Evolutionary conservation across 2,113 vertebrate genomes (phyloP).

Genomic region (Pimephales promelas): DNA sequence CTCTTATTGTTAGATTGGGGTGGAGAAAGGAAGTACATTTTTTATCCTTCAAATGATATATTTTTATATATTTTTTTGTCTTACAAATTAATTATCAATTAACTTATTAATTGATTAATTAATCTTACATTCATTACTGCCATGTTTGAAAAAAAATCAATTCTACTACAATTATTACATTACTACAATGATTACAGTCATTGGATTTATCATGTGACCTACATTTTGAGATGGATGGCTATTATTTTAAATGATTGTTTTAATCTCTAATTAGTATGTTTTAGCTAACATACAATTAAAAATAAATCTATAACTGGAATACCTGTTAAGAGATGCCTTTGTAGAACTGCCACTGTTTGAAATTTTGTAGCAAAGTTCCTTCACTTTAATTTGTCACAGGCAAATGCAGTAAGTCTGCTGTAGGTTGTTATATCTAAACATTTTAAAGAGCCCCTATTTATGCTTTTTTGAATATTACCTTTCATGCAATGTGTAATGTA

Average conservation of each 20-base stretch:
- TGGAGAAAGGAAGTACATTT: background rate
- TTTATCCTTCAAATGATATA: background rate
- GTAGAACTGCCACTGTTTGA: background rate
- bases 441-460: too few relatives aligned
- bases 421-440: too few relatives aligned
- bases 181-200: constrained; percentile 58
- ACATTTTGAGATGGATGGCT: constrained; percentile 57
- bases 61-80: background rate
- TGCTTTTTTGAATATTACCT: too few relatives aligned
- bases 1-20: background rate
- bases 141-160: background rate
- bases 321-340: background rate
- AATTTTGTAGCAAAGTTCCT: background rate
- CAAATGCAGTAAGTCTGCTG: too few relatives aligned
- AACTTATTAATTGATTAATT: too few relatives aligned
- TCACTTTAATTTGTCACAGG: background rate
- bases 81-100: background rate
- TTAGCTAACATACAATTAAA: background rate
- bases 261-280: constrained; percentile 54
- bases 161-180: constrained; percentile 27
- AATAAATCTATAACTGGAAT: background rate
- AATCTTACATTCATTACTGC: background rate
- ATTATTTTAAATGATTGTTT: constrained; percentile 26
- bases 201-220: constrained; percentile 71
- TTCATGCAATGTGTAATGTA: too few relatives aligned